phyloP scores from a whole-genome alignment of 2,888 invertebrate genomes.

The Conops quadrifasciatus region DNA sequence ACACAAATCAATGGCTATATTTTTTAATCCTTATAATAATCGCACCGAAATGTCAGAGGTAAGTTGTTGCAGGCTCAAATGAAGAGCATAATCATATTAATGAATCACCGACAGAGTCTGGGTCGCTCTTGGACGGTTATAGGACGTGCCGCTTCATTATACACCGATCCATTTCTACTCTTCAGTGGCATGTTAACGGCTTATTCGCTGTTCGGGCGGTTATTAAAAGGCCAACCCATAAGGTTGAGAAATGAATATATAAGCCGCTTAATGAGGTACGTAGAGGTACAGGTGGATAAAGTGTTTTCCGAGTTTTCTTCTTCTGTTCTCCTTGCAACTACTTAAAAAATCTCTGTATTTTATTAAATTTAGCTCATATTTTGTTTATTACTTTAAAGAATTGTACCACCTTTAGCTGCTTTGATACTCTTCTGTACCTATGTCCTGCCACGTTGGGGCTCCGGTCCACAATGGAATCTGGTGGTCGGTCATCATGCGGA shows the following conservation, averaged over 20 bases:
- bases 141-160: conserved; percentile 74
- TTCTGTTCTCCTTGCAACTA: too few relatives aligned
- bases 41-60: conserved; percentile 75
- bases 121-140: conserved; percentile 74
- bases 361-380: too few relatives aligned
- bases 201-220: conserved; percentile 70
- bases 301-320: too few relatives aligned
- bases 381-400: conserved; percentile 57
- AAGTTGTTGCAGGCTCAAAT: conserved; percentile 40
- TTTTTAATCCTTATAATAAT: conserved; percentile 74
- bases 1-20: conserved; percentile 77
- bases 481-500: conserved; percentile 74
- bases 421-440: conserved; percentile 75
- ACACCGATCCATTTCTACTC: conserved; percentile 77
- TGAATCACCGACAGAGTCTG: conserved; percentile 64
- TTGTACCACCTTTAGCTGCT: conserved; percentile 73
- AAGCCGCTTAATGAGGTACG: conserved; percentile 69
- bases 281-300: conserved; percentile 19
- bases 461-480: conserved; percentile 76
- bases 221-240: conserved; percentile 68
- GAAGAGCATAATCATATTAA: not conserved
- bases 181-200: conserved; percentile 74
- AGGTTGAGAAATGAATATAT: conserved; percentile 71
- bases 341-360: too few relatives aligned
- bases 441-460: conserved; percentile 70